phyloP scores from a whole-genome alignment of 2,797 vertebrate species.

The Danio jaintianensis region DNA sequence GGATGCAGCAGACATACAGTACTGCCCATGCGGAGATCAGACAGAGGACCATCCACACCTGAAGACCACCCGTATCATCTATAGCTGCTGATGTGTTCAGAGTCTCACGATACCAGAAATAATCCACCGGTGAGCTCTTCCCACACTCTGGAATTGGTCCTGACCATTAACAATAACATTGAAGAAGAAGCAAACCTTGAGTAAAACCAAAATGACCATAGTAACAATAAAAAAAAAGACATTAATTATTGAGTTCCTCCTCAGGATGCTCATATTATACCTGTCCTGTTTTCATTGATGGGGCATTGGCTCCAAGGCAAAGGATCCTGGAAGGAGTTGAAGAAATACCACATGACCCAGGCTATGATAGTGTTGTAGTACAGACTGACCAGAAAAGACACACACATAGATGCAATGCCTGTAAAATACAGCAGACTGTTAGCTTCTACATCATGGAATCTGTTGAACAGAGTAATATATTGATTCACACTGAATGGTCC shows the following conservation, averaged over 20 bases:
- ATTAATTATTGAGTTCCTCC: too few relatives aligned
- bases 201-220: background rate
- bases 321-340: slow-evolving; percentile 93
- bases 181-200: background rate
- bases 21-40: slow-evolving; percentile 85
- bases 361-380: slow-evolving; percentile 94
- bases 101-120: slow-evolving; percentile 92
- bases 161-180: slow-evolving; percentile 59
- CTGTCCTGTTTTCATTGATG: slow-evolving; percentile 78
- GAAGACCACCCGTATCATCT: slow-evolving; percentile 78
- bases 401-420: slow-evolving; percentile 89
- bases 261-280: slow-evolving; percentile 65
- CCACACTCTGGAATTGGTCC: slow-evolving; percentile 81
- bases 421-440: slow-evolving; percentile 10
- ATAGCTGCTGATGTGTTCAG: slow-evolving; percentile 85
- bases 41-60: slow-evolving; percentile 87
- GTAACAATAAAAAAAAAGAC: too few relatives aligned
- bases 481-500: too few relatives aligned
- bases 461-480: background rate
- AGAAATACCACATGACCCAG: slow-evolving; percentile 94
- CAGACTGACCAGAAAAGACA: slow-evolving; percentile 86
- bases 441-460: slow-evolving; percentile 4
- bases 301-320: slow-evolving; percentile 88
- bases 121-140: slow-evolving; percentile 88
- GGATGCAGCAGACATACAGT: slow-evolving; percentile 86